Conservation (phyloP, 2,888 invertebrate genomes). For the Plusia festucae region DNA sequence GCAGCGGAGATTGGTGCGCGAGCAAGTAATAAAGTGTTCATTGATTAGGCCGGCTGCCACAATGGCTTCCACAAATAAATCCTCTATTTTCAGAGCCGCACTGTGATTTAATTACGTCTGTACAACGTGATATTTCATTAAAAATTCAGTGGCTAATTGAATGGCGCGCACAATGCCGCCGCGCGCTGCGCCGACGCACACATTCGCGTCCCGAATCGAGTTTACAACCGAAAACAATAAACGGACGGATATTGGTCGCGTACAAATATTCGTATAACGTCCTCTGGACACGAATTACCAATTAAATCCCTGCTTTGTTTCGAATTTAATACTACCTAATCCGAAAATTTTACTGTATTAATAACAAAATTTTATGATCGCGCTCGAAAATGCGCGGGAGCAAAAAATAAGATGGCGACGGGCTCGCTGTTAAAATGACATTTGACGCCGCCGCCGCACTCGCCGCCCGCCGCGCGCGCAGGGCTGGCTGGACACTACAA, state of each 20-base stretch:
- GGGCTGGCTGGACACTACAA: slow-evolving; percentile 27
- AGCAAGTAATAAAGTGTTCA: slow-evolving; percentile 34
- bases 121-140: slow-evolving; percentile 59
- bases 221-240: slow-evolving; percentile 73
- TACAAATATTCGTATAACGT: slow-evolving; percentile 55
- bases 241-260: slow-evolving; percentile 64
- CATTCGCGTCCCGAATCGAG: slow-evolving; percentile 54
- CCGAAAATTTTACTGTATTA: slow-evolving; percentile 87
- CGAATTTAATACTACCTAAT: slow-evolving; percentile 87
- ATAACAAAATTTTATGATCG: slow-evolving; percentile 85
- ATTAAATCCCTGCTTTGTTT: slow-evolving; percentile 87
- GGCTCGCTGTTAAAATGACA: slow-evolving; percentile 80
- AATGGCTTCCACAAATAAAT: slow-evolving; percentile 51
- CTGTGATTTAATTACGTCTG: slow-evolving; percentile 57
- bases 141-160: slow-evolving; percentile 63
- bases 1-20: slow-evolving; percentile 12
- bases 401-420: slow-evolving; percentile 75
- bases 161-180: slow-evolving; percentile 39
- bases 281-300: slow-evolving; percentile 75
- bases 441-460: slow-evolving; percentile 67
- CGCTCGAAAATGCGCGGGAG: slow-evolving; percentile 76
- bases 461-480: slow-evolving; percentile 41
- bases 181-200: slow-evolving; percentile 32
- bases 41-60: slow-evolving; percentile 51
- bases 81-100: slow-evolving; percentile 52